Evolutionary conservation across 2,797 vertebrate genomes (phyloP), one percentile per base, ranked within the genome.

Genomic region (Notamacropus eugenii): DNA sequence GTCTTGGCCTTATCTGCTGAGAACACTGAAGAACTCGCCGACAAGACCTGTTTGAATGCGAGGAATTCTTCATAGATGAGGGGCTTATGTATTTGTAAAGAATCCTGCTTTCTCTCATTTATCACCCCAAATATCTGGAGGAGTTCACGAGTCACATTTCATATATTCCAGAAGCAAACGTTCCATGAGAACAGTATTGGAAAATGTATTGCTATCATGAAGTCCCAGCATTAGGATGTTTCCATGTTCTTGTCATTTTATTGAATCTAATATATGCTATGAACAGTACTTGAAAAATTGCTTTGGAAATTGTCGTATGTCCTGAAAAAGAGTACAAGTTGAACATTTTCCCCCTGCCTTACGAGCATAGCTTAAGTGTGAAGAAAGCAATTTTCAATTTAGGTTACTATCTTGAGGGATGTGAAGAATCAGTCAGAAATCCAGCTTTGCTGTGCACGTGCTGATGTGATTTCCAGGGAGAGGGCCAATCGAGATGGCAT

Each of bases 391-490:
- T 91, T 96, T 94, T 93, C 54, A 24, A 87, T 16, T 54, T 67
- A 24, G 14, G 67, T 94, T 93, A 82, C 91, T 91, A 46, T 94
- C 54, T 95, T 90, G 55, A 94, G 46, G 56, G 90, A 92, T 52
- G 2, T 90, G n/a, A 93, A 92, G 19, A 94, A 2, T 92, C 56
- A 90, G 90, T 93, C 54, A 28, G 57, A 54, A 92, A n/a, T 34
- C 24, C 50, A 8, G 13, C 74, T 92, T 92, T 92, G 67, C 57
- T 31, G 55, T 50, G 55, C 93, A 13, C 27, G 3, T 96, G 96
- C 87, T 90, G 58, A 95, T 96, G 55, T 91, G 46, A 93, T 67
- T 96, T 97, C 13, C 90, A 93, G 91, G 56, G 93, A 93, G 93
- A 91, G 4, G 50, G 55, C 92, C 40, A 22, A n/a, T 92, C 14